Percentiles rank a stretch among this genome's conserved stretches.
These are phyloP conservation scores for Falco berigora DNA, from an alignment of 2,797 vertebrate species.

Conservation along the genomic window DNA sequence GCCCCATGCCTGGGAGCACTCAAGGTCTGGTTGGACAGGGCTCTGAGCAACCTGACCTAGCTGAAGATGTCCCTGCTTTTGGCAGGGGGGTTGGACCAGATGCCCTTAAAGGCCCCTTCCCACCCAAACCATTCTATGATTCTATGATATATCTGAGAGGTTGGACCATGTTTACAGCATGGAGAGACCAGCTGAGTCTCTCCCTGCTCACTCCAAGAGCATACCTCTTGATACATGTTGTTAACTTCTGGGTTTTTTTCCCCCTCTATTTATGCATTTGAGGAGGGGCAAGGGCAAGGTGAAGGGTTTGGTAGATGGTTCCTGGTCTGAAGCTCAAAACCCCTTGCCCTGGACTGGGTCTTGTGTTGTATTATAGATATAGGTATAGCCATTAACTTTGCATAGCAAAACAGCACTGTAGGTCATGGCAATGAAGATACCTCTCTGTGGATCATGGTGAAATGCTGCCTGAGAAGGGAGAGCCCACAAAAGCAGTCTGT, in stretches of 20 bases:
- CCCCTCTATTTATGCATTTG: not conserved
- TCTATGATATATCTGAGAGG: not conserved
- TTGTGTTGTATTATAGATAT: not conserved
- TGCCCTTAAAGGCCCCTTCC: not conserved
- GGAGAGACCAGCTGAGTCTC: not conserved
- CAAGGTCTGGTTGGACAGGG: not conserved
- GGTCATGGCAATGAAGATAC: not conserved
- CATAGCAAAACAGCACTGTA: not conserved
- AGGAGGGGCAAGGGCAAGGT: not conserved
- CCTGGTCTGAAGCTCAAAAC: not conserved
- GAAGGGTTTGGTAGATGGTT: not conserved
- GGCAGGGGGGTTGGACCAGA: not conserved
- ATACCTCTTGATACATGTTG: rapidly evolving
- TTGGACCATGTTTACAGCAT: not conserved
- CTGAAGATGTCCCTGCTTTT: not conserved
- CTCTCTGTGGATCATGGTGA: not conserved
- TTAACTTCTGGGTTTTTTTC: not conserved
- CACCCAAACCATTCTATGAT: not conserved
- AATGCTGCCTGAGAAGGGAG: not conserved
- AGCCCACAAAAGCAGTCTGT: not conserved
- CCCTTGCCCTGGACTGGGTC: not conserved
- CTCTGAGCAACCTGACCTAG: not conserved
- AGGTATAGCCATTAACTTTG: not conserved
- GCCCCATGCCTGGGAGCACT: not conserved
- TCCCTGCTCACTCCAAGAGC: not conserved